Percentiles rank a stretch among this genome's conserved stretches.
Evolutionary conservation across 2,113 vertebrate genomes (phyloP).

Genomic region (Sturnus vulgaris): DNA sequence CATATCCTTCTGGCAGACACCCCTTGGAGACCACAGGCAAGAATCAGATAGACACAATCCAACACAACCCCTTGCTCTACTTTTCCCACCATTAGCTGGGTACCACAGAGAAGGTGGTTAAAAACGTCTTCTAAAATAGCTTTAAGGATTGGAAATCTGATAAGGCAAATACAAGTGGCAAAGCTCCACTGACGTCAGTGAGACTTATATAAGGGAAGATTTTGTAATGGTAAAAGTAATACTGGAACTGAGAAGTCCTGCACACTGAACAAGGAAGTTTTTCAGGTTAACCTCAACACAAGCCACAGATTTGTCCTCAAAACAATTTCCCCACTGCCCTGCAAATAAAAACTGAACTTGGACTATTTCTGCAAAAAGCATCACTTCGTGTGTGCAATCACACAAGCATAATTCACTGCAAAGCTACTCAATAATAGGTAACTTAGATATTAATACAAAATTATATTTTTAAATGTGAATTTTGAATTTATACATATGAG

Average conservation of each 20-base stretch:
- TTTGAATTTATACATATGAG: neutral
- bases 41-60: neutral
- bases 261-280: constrained; percentile 40
- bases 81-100: neutral
- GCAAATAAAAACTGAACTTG: neutral
- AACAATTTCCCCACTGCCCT: neutral
- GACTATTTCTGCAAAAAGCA: neutral
- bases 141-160: constrained; percentile 62
- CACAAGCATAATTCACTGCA: neutral
- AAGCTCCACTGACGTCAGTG: constrained; percentile 60
- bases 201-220: constrained; percentile 54
- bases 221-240: constrained; percentile 53
- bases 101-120: neutral
- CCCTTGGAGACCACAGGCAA: neutral
- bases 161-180: constrained; percentile 56
- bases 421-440: neutral
- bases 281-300: constrained; percentile 34
- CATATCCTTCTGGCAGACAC: neutral
- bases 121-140: constrained; percentile 43
- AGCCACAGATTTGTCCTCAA: constrained; percentile 3
- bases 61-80: neutral
- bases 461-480: neutral
- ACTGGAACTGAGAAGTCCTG: constrained; percentile 17
- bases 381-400: neutral
- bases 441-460: neutral